Conservation (phyloP, 1,140 invertebrate genomes). For the Adoxophyes honmai region DNA sequence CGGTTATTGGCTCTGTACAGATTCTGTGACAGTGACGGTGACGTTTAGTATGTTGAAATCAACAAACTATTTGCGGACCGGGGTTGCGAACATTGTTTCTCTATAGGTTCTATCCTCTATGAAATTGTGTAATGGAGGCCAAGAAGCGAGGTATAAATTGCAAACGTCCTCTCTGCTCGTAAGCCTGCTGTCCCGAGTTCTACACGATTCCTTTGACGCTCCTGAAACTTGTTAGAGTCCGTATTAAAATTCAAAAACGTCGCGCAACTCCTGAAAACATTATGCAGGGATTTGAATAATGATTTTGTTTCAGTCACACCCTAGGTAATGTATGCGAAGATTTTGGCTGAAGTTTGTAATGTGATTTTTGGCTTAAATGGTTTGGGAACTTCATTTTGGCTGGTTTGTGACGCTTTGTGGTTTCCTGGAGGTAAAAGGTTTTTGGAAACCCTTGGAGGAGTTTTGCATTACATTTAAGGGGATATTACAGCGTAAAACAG, state of each 20-base stretch:
- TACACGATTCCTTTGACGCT: conserved; percentile 68
- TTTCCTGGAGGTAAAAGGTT: not conserved
- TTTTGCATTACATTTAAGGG: no score
- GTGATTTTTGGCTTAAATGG: conserved; percentile 73
- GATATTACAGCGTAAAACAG: no score
- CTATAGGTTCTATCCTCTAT: no score
- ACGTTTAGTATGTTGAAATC: no score
- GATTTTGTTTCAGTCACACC: conserved; percentile 70
- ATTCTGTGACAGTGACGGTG: no score
- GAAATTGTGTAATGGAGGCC: no score
- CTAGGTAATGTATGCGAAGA: conserved; percentile 69
- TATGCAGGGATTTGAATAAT: conserved; percentile 75
- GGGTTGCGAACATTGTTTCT: no score
- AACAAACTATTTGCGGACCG: no score
- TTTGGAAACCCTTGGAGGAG: not conserved
- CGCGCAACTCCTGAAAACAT: conserved; percentile 70
- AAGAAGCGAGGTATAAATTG: no score
- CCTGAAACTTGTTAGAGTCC: conserved; percentile 70
- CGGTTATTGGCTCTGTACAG: no score
- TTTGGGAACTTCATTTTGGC: conserved; percentile 64
- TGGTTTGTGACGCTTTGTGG: conserved; percentile 21
- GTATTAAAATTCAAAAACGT: conserved; percentile 77
- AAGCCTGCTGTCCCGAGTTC: conserved; percentile 31
- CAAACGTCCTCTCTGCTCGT: conserved; percentile 32
- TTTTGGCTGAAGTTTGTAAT: conserved; percentile 52